These are phyloP conservation scores for Koerneria pararmatus DNA, from an alignment of 2,888 invertebrate species.

Conservation along the genomic window DNA sequence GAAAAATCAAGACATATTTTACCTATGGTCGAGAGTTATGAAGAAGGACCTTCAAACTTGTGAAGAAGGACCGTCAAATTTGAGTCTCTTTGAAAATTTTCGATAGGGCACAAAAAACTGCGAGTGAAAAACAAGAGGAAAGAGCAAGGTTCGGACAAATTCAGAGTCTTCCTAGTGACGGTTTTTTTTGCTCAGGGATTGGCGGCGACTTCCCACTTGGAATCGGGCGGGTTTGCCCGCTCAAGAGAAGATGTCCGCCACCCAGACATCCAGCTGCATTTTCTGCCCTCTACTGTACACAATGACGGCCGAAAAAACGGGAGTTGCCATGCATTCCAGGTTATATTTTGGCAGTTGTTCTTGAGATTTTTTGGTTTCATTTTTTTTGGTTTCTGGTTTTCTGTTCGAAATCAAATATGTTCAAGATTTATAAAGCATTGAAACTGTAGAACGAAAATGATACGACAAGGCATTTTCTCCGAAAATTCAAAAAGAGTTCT, in stretches of 20 bases:
- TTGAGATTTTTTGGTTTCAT: too few relatives aligned
- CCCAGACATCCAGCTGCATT: constrained; percentile 65
- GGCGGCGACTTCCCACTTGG: constrained; percentile 63
- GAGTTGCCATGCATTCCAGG: constrained; percentile 63
- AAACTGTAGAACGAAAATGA: background rate
- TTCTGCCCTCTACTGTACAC: constrained; percentile 64
- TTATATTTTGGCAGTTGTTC: constrained; percentile 29
- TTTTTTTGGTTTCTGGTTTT: background rate
- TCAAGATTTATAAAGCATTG: background rate
- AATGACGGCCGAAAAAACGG: constrained; percentile 63
- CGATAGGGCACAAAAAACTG: background rate
- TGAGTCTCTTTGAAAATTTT: background rate
- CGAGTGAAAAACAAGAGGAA: background rate
- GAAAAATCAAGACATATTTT: too few relatives aligned
- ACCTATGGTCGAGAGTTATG: too few relatives aligned
- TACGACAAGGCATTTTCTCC: background rate
- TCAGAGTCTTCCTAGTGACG: too few relatives aligned
- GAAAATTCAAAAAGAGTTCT: too few relatives aligned
- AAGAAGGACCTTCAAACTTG: background rate
- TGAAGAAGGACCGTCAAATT: too few relatives aligned
- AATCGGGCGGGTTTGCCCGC: constrained; percentile 64
- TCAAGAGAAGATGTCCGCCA: constrained; percentile 56
- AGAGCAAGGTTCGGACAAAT: background rate
- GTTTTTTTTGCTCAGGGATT: constrained; percentile 54
- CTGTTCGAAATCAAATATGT: background rate